Percentiles rank a stretch among this genome's conserved stretches.
These are phyloP conservation scores for Brachyistius frenatus DNA, from an alignment of 2,113 vertebrate species.

Conservation along the genomic window DNA sequence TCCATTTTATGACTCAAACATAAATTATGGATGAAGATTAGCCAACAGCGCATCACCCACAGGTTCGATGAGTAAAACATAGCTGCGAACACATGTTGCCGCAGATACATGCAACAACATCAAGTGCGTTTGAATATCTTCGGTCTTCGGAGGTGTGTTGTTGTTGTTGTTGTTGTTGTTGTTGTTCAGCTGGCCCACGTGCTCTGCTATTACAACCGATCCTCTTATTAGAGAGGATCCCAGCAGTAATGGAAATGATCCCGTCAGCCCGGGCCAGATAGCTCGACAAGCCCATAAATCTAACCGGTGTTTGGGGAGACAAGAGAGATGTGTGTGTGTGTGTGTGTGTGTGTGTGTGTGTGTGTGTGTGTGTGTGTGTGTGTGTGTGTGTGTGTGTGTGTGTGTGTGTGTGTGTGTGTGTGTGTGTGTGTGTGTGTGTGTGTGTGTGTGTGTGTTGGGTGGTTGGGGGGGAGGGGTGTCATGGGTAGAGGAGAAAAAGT, in stretches of 20 bases:
- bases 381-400: no score
- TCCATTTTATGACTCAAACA: constrained; percentile 59
- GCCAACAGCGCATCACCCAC: constrained; percentile 48
- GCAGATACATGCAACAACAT: constrained; percentile 34
- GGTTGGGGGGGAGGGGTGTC: constrained; percentile 11
- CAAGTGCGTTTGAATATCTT: constrained; percentile 40
- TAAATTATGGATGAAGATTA: constrained; percentile 61
- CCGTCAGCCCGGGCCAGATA: constrained; percentile 61
- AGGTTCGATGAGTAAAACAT: constrained; percentile 23
- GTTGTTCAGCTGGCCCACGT: constrained; percentile 59
- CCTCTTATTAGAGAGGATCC: constrained; percentile 67
- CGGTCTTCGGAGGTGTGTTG: constrained; percentile 47
- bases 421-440: no score
- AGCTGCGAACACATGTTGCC: constrained; percentile 45
- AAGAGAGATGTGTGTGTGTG: no score
- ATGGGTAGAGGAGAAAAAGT: constrained; percentile 32
- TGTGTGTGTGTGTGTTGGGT: background rate
- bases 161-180: constrained; percentile 60
- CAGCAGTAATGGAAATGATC: constrained; percentile 68
- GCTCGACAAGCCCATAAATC: constrained; percentile 75
- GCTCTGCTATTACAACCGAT: constrained; percentile 54
- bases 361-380: no score
- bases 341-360: no score
- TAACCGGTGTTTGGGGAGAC: constrained; percentile 40
- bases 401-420: no score